Evolutionary conservation across 2,797 vertebrate species (phyloP), one percentile per base, ranked within the genome.

Genomic region (Melanotaenia nigrans): DNA sequence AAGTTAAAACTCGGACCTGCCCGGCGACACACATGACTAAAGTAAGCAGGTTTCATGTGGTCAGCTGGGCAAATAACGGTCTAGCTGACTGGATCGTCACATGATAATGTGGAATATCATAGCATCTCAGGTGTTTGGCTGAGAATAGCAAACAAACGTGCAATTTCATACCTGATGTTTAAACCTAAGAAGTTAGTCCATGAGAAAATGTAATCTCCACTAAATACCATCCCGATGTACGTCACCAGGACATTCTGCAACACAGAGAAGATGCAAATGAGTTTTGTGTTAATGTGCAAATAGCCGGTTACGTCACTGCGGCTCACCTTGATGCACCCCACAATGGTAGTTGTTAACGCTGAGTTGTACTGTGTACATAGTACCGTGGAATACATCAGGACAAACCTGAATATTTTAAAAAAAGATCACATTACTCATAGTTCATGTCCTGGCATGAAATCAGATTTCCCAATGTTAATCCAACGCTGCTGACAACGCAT

Each of bases 341-440:
- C 96, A 22, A 99, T 99, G 20, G 96, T 97, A 40, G 98, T 99
- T 18, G 98, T 99, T 18, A 99, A 93, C 35, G 98, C 97, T 7
- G 98, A 99, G 84, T 99, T 99, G 88, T 99, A 96, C 71, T 98
- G 97, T 18, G 97, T 99, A 78, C 98, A 99, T 4, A 99, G 95
- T 25, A 99, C 96, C 0, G 96, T 99, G 64, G 98, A 96, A 63
- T 97, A 99, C 97, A 99, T 99, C 77, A 99, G 79, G 78, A 99
- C 89, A 80, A 99, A 99, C 87, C 98, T 99, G 64, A 0, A 61
- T 73, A 38, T 7, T 14, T 66, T 62, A 35, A 68, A 55, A 0
- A n/a, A 32, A 60, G 20, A 33, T 36, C 47, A 25, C 11, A 32
- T 68, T 40, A 65, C 10, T 11, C 20, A 68, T 7, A 20, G 58